phyloP scores from a whole-genome alignment of 2,113 vertebrate species.

The Petaurus breviceps region DNA sequence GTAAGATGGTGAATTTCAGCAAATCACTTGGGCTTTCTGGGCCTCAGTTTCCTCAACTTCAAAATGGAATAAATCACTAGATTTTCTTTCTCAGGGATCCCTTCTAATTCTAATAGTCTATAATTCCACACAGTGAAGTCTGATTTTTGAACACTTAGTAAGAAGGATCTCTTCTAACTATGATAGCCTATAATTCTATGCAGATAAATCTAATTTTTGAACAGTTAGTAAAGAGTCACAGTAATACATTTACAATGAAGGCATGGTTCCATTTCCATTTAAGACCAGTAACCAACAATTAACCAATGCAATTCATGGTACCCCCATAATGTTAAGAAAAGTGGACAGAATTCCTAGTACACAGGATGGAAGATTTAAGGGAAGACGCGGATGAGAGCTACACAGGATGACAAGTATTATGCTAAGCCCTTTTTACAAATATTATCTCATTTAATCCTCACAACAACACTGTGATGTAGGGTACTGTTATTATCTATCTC shows the following conservation, averaged over 20 bases:
- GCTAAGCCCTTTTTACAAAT: background rate
- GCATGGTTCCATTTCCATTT: background rate
- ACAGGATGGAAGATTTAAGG: background rate
- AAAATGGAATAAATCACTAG: background rate
- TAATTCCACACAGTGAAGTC: background rate
- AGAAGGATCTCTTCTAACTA: background rate
- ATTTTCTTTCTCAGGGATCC: constrained; percentile 8
- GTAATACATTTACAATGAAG: background rate
- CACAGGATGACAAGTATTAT: background rate
- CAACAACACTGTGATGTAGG: background rate
- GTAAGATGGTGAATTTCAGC: background rate
- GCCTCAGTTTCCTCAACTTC: background rate
- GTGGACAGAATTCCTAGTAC: background rate
- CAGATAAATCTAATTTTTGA: background rate
- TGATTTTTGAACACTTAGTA: background rate
- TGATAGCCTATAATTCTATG: constrained; percentile 12
- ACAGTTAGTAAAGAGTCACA: background rate
- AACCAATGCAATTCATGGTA: background rate
- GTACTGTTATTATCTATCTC: background rate
- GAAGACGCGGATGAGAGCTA: background rate
- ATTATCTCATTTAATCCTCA: background rate
- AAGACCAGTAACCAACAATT: background rate
- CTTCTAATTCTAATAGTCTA: background rate
- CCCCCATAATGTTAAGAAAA: background rate
- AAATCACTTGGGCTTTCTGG: constrained; percentile 17